phyloP scores from a whole-genome alignment of 2,797 vertebrate species.

The Ateles fusciceps region DNA sequence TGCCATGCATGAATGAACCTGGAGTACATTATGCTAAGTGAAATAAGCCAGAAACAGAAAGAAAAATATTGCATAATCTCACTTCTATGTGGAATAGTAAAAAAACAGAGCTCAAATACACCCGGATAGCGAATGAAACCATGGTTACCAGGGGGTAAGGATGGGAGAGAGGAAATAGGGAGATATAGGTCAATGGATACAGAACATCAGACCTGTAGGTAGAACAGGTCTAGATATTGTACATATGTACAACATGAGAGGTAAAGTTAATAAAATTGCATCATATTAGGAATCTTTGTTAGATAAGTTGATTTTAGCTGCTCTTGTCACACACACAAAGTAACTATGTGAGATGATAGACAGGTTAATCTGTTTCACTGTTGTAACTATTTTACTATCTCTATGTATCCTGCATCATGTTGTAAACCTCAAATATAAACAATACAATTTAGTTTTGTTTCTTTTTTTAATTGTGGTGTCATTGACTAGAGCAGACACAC shows the following conservation, averaged over 20 bases:
- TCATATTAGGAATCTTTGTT: not conserved
- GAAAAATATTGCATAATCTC: not conserved
- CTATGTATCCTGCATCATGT: not conserved
- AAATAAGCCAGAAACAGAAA: not conserved
- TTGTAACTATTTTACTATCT: not conserved
- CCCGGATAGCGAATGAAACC: not conserved
- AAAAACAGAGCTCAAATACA: not conserved
- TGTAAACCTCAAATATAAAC: not conserved
- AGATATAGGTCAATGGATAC: not conserved
- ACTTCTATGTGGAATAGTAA: not conserved
- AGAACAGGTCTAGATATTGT: not conserved
- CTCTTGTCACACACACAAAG: not conserved
- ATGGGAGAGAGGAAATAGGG: not conserved
- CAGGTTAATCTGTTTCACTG: not conserved
- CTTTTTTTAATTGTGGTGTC: not conserved
- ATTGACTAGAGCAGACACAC: not conserved
- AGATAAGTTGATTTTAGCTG: not conserved
- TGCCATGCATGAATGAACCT: not conserved
- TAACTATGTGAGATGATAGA: not conserved
- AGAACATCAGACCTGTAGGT: not conserved
- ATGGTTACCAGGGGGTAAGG: not conserved
- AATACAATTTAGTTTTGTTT: not conserved
- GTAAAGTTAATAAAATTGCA: not conserved
- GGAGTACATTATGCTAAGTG: not conserved
- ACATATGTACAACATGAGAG: not conserved